Conservation (phyloP, 2,888 invertebrate genomes). For the Leucophenga montana region DNA sequence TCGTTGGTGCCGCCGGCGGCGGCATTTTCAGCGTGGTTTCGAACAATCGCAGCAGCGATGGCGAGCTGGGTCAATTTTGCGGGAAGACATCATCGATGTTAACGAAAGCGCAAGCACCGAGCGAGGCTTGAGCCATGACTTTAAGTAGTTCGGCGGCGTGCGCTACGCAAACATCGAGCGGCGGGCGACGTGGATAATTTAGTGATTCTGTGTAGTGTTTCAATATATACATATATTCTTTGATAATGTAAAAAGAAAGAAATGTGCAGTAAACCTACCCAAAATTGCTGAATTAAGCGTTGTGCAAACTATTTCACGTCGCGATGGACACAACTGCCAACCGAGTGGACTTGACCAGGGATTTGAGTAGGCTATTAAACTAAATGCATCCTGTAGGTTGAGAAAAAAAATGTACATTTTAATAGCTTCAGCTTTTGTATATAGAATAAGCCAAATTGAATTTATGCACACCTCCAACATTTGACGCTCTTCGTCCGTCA, state of each 20-base stretch:
- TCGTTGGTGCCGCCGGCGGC: constrained; percentile 54
- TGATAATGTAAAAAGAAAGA: neutral
- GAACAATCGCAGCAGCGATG: constrained; percentile 67
- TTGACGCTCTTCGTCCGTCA: constrained; percentile 85
- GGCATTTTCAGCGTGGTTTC: constrained; percentile 63
- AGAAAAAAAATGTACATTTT: constrained; percentile 8
- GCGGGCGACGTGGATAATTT: constrained; percentile 91
- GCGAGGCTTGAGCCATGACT: constrained; percentile 90
- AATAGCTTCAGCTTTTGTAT: too few species aligned
- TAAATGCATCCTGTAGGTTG: constrained; percentile 90
- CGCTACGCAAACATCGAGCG: constrained; percentile 92
- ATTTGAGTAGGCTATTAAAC: constrained; percentile 96
- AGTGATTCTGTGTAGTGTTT: constrained; percentile 83
- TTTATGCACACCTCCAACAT: constrained; percentile 84
- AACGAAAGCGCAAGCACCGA: constrained; percentile 96
- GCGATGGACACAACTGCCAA: constrained; percentile 94
- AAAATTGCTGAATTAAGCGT: constrained; percentile 98
- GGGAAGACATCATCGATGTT: constrained; percentile 86
- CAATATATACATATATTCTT: neutral
- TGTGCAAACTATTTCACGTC: constrained; percentile 95
- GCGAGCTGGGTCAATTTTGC: constrained; percentile 72
- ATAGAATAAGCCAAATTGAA: too few species aligned
- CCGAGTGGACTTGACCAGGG: constrained; percentile 98
- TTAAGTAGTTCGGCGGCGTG: constrained; percentile 92
- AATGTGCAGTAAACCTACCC: constrained; percentile 76